Conservation (phyloP, 2,888 invertebrate species). For the Diachrysia chrysitis region DNA sequence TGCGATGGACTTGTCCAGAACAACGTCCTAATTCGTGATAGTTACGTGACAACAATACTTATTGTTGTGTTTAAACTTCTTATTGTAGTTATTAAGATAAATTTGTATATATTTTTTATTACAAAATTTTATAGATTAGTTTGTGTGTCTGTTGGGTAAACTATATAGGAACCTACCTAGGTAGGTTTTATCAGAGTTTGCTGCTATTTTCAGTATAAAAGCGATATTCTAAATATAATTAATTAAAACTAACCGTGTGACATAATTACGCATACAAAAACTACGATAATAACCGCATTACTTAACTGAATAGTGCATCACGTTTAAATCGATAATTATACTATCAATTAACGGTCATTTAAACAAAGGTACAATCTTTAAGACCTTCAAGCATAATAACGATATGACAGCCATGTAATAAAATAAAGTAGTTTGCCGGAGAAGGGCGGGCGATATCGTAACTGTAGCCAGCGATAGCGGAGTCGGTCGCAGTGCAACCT, state of each 20-base stretch:
- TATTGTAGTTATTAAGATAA: neutral
- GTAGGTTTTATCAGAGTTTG: too few species aligned
- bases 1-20: constrained; percentile 22
- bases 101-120: neutral
- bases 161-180: neutral
- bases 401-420: constrained; percentile 82
- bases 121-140: neutral
- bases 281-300: neutral
- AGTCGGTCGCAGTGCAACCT: constrained; percentile 84
- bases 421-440: constrained; percentile 83
- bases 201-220: neutral
- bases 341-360: constrained; percentile 25
- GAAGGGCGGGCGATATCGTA: constrained; percentile 87
- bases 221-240: neutral
- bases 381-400: constrained; percentile 81
- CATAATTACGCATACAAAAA: neutral
- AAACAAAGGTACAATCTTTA: constrained; percentile 58
- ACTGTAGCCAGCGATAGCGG: constrained; percentile 83
- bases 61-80: constrained; percentile 2
- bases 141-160: too few species aligned
- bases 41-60: neutral
- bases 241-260: neutral
- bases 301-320: neutral
- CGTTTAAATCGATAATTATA: constrained; percentile 10
- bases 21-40: constrained; percentile 6